Evolutionary conservation across 1,140 invertebrate genomes (phyloP), one percentile per base, ranked within the genome.

Genomic region (Paralvinella palmiformis): DNA sequence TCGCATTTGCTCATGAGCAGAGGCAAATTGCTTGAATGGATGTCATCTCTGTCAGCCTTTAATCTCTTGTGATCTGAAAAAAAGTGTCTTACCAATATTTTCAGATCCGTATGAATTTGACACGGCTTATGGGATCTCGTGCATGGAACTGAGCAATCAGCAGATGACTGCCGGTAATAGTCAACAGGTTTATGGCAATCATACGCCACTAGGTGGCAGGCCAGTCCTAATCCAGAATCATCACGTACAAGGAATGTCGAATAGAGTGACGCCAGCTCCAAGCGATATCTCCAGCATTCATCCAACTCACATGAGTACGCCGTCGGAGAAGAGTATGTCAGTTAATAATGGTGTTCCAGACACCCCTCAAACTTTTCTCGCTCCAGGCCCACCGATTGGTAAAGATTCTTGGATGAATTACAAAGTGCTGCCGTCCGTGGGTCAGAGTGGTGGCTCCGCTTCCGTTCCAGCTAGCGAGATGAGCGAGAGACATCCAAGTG

Each of bases 201-300:
- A n/a, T n/a, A n/a, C n/a, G n/a, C n/a, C n/a, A n/a, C n/a, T n/a
- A n/a, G n/a, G n/a, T n/a, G n/a, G n/a, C n/a, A n/a, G n/a, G n/a
- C n/a, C n/a, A n/a, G n/a, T n/a, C n/a, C n/a, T n/a, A n/a, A n/a
- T n/a, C n/a, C n/a, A n/a, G 1, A 57, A 57, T 33, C 55, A 57
- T 1, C 55, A 57, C 27, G 13, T 57, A 13, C 55, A 60, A 36
- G 37, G 24, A 31, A 27, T 45, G 35, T 32, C 58, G 10, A n/a
- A n/a, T n/a, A n/a, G n/a, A n/a, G 33, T 37, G 7, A 60, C 78
- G 0, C 77, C 78, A 3, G 75, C 78, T 17, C 76, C 73, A 1
- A 79, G 75, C 66, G 78, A 79, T 41, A 64, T 77, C 20, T 78
- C 78, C 37, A 77, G 69, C 53, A 78, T 79, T 31, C 64, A 67